Evolutionary conservation across 1,140 invertebrate species (phyloP).

Genomic region (Lithobius niger): DNA sequence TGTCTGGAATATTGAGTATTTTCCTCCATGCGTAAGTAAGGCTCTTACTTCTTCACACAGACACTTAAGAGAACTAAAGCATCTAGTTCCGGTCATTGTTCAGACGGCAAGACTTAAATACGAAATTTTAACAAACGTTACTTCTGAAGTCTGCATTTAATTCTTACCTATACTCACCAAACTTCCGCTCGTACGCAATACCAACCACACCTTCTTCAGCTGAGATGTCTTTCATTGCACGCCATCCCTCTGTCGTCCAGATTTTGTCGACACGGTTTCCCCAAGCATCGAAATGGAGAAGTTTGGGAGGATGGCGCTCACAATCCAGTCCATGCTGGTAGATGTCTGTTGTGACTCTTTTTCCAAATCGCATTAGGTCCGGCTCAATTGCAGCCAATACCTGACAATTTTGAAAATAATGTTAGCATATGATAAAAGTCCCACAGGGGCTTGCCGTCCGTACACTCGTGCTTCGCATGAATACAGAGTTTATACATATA

Average conservation of each 20-base stretch:
- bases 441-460: background rate
- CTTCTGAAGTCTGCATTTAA: background rate
- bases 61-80: no score
- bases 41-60: no score
- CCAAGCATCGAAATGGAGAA: slow-evolving; percentile 41
- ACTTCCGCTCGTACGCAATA: slow-evolving; percentile 40
- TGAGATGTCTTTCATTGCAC: slow-evolving; percentile 39
- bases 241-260: slow-evolving; percentile 41
- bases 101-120: no score
- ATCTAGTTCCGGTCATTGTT: no score
- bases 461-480: background rate
- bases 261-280: slow-evolving; percentile 39
- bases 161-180: slow-evolving; percentile 29
- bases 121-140: no score
- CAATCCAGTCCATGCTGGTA: slow-evolving; percentile 37
- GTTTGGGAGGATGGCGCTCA: slow-evolving; percentile 37
- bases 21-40: no score
- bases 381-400: slow-evolving; percentile 25
- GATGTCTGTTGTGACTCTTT: slow-evolving; percentile 37
- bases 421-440: background rate
- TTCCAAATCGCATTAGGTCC: slow-evolving; percentile 37
- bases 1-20: no score
- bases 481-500: background rate
- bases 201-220: slow-evolving; percentile 45
- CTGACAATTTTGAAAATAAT: slow-evolving; percentile 12